phyloP scores from a whole-genome alignment of 2,113 vertebrate genomes.

The Himantopus leucocephalus region DNA sequence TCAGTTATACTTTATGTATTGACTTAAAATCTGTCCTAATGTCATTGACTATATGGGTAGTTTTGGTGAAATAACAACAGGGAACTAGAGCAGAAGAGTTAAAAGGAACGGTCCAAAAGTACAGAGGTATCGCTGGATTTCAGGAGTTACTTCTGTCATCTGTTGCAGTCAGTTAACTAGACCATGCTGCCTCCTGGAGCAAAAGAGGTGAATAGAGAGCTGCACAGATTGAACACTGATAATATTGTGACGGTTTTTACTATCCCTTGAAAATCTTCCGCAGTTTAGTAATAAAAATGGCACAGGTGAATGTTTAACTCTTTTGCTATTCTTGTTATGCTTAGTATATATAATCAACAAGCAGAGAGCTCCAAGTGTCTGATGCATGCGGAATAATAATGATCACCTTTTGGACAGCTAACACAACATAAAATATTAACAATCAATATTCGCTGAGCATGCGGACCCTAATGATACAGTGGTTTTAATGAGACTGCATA shows the following conservation, averaged over 20 bases:
- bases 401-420: constrained; percentile 17
- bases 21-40: background rate
- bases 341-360: background rate
- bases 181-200: constrained; percentile 63
- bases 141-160: background rate
- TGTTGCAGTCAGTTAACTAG: constrained; percentile 32
- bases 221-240: background rate
- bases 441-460: background rate
- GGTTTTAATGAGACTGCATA: background rate
- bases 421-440: constrained; percentile 34
- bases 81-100: background rate
- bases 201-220: constrained; percentile 28
- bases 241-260: background rate
- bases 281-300: background rate
- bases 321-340: background rate
- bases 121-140: background rate
- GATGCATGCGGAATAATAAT: background rate
- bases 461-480: background rate
- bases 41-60: background rate
- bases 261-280: background rate
- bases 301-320: background rate
- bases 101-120: background rate
- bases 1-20: background rate
- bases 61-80: background rate
- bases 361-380: background rate